Base-by-base conservation (phyloP, 2,888 invertebrate species). In the Plagodis pulveraria region DNA sequence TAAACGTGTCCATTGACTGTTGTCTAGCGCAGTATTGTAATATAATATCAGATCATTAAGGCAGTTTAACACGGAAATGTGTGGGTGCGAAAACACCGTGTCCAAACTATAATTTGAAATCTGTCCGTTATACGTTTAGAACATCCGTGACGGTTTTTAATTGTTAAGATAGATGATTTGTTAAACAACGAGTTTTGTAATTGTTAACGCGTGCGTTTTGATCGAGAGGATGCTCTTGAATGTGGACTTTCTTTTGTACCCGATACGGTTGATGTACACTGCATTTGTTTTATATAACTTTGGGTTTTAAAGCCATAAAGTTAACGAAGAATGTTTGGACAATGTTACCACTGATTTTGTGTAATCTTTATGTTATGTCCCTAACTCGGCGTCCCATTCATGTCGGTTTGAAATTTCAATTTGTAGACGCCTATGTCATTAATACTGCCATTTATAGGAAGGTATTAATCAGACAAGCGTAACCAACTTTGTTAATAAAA, bases 41-140 rank as follows among this genome's bases (percentile, higher is more conserved):
- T 83, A 86, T 86, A 89, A 90, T 89, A 90, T 86, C 83, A 82
- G 84, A 86, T 86, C 88, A 89, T 91, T 89, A 91, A 84, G 77
- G 77, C 83, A 83, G 77, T 84, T 82, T 80, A 83, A 87, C 81
- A 81, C 89, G 91, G 91, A 91, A 91, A 86, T 87, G 91, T 89
- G 91, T 92, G 91, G 91, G 91, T 88, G 91, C 91, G 78, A 90
- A 90, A 91, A 81, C 87, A 87, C 90, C 91, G 89, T 88, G 86
- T 78, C 91, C 76, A 91, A 92, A 91, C 85, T 91, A 89, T 92
- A 91, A 92, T 91, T 91, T 84, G 88, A 89, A 80, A 77, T 85
- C 83, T 81, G 83, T 84, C 86, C 81, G 73, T 69, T 69, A 66
- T 63, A 61, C 56, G 60, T 56, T 62, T 48, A 45, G 63, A 85